phyloP scores from a whole-genome alignment of 2,888 invertebrate genomes.

The Allygus modestus region DNA sequence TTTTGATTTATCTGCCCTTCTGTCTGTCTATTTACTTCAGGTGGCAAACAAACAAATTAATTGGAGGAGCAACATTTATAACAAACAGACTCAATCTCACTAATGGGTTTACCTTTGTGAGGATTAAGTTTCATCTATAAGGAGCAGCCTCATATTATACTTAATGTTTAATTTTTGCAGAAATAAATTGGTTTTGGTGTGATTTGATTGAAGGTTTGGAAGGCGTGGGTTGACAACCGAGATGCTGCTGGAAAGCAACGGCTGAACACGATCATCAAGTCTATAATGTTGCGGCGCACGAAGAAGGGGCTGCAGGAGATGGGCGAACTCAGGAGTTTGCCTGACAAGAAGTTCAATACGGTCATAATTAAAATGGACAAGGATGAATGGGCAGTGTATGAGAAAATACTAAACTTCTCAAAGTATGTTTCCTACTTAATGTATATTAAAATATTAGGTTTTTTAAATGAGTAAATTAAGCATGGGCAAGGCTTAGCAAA shows the following conservation, averaged over 20 bases:
- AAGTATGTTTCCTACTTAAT: conserved; percentile 71
- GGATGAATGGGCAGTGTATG: conserved; percentile 88
- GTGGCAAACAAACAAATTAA: too few species aligned
- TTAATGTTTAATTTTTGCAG: too few species aligned
- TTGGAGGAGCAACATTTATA: too few species aligned
- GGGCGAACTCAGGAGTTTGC: conserved; percentile 81
- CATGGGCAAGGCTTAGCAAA: too few species aligned
- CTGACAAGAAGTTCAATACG: conserved; percentile 78
- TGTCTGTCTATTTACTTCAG: too few species aligned
- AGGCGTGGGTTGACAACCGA: conserved; percentile 93
- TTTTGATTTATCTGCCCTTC: too few species aligned
- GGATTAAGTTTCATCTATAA: too few species aligned
- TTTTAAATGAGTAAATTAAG: too few species aligned
- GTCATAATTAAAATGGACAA: conserved; percentile 81
- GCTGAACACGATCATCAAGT: conserved; percentile 90
- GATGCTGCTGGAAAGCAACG: conserved; percentile 87
- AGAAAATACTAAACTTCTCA: conserved; percentile 78
- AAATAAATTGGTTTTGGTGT: neutral
- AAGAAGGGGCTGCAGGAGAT: conserved; percentile 86
- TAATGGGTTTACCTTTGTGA: too few species aligned
- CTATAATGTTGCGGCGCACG: conserved; percentile 91
- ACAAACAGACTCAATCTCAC: too few species aligned
- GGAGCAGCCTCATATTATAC: too few species aligned
- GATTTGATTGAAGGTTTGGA: conserved; percentile 83
- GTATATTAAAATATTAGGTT: too few species aligned